A percentile compares a stretch with the other conserved stretches of the same genome.
phyloP scores from a whole-genome alignment of 2,888 invertebrate species.

The Limnephilus lunatus region DNA sequence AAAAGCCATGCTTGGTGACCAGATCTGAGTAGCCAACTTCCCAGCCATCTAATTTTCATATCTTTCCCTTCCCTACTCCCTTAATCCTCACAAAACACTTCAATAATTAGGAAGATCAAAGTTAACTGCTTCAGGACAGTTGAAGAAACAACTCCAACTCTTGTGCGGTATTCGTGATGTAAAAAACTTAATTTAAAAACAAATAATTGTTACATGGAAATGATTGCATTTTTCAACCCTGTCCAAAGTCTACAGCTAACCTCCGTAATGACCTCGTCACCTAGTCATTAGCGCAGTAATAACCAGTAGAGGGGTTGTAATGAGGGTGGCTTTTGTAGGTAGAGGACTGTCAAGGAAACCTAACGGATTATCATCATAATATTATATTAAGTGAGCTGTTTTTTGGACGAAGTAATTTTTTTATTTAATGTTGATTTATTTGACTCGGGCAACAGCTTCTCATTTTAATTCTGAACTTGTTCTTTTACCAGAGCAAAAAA shows the following conservation, averaged over 20 bases:
- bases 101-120: too few species aligned
- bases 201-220: background rate
- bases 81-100: too few species aligned
- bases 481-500: too few species aligned
- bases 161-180: background rate
- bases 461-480: too few species aligned
- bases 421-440: background rate
- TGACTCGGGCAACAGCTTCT: background rate
- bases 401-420: background rate
- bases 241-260: background rate
- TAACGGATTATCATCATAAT: background rate
- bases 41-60: too few species aligned
- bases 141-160: too few species aligned
- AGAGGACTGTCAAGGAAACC: background rate
- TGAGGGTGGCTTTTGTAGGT: background rate
- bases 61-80: too few species aligned
- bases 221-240: background rate
- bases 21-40: too few species aligned
- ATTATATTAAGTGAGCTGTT: background rate
- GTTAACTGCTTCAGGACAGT: too few species aligned
- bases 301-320: background rate
- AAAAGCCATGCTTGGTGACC: too few species aligned
- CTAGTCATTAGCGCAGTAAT: conserved; percentile 9
- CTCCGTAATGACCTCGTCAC: conserved; percentile 14
- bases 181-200: background rate